Conservation (phyloP, 1,140 invertebrate genomes). For the Oryzaephilus surinamensis region DNA sequence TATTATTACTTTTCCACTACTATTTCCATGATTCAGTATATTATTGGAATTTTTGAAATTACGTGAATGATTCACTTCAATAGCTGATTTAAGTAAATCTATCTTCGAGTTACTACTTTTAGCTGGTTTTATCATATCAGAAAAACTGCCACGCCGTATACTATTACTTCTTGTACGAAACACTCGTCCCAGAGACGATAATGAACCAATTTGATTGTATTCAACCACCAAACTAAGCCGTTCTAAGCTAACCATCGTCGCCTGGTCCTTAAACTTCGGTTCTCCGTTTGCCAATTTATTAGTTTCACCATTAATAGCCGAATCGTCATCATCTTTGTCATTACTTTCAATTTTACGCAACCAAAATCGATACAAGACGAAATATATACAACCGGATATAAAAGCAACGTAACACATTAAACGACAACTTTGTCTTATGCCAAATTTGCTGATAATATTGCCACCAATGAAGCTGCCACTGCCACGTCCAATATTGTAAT, state of each 20-base stretch:
- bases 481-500: conserved; percentile 69
- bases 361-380: conserved; percentile 59
- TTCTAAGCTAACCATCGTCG: conserved; percentile 54
- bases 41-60: conserved; percentile 13
- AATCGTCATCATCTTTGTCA: conserved; percentile 35
- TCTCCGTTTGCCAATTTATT: conserved; percentile 29
- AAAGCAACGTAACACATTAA: conserved; percentile 63
- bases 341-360: conserved; percentile 47
- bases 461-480: conserved; percentile 74
- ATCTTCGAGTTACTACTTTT: conserved; percentile 50
- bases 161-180: conserved; percentile 41
- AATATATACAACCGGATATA: conserved; percentile 56
- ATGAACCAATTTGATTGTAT: conserved; percentile 59
- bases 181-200: conserved; percentile 52
- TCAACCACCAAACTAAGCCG: conserved; percentile 59
- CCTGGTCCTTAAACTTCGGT: conserved; percentile 50
- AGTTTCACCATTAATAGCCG: conserved; percentile 1
- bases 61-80: conserved; percentile 48
- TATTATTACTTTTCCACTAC: conserved; percentile 12
- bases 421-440: conserved; percentile 61
- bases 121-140: conserved; percentile 17
- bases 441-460: conserved; percentile 57
- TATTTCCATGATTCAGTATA: conserved; percentile 10
- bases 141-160: conserved; percentile 40
- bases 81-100: conserved; percentile 49